phyloP scores from a whole-genome alignment of 1,140 invertebrate genomes.

The Dreissena rostriformis region DNA sequence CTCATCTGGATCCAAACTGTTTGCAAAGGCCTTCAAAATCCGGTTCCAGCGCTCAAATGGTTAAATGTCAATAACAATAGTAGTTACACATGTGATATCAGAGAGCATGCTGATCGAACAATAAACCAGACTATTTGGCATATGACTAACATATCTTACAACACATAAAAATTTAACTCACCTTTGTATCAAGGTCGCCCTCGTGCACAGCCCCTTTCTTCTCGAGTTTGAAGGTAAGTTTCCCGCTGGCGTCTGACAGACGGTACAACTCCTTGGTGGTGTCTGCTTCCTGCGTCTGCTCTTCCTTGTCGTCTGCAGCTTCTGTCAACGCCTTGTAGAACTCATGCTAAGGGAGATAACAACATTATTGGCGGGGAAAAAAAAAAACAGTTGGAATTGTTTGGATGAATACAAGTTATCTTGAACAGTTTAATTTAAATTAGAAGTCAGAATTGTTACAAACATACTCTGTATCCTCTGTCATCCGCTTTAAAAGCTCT shows the following conservation, averaged over 20 bases:
- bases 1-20: too few relatives aligned
- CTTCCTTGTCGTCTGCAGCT: conserved; percentile 26
- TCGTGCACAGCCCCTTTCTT: not conserved
- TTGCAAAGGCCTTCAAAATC: too few relatives aligned
- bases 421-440: too few relatives aligned
- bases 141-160: not conserved
- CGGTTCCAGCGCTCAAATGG: too few relatives aligned
- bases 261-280: conserved; percentile 50
- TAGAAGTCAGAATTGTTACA: too few relatives aligned
- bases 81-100: too few relatives aligned
- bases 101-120: not conserved
- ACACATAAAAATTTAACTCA: not conserved
- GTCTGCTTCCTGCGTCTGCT: conserved; percentile 12
- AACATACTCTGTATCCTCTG: too few relatives aligned
- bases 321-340: conserved; percentile 44
- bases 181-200: not conserved
- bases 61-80: too few relatives aligned
- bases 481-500: too few relatives aligned
- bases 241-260: not conserved
- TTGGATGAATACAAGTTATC: too few relatives aligned
- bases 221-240: not conserved
- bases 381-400: too few relatives aligned
- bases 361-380: too few relatives aligned
- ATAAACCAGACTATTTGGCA: not conserved
- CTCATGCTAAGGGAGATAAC: conserved; percentile 36